phyloP scores from a whole-genome alignment of 2,113 vertebrate species.

The Poecilia latipinna region DNA sequence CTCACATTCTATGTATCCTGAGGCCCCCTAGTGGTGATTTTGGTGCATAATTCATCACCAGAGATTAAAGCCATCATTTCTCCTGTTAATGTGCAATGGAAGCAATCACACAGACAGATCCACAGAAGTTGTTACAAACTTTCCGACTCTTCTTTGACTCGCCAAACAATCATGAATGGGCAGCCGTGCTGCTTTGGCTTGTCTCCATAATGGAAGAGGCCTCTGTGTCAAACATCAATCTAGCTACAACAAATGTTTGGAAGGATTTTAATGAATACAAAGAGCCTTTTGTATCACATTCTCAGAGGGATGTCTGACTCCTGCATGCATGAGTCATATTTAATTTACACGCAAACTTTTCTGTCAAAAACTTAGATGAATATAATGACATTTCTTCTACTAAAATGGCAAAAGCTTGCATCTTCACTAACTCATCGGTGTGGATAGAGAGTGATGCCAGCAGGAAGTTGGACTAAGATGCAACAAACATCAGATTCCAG shows the following conservation, averaged over 20 bases:
- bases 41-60: background rate
- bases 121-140: background rate
- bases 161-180: slow-evolving; percentile 35
- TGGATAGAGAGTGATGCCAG: background rate
- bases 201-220: slow-evolving; percentile 7
- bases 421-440: background rate
- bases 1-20: background rate
- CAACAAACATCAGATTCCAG: background rate
- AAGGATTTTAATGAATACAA: slow-evolving; percentile 24
- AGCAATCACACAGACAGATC: background rate
- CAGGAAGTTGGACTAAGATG: too few relatives aligned
- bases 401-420: too few relatives aligned
- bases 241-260: slow-evolving; percentile 17
- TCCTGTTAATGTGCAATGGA: slow-evolving; percentile 7
- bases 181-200: slow-evolving; percentile 20
- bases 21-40: slow-evolving; percentile 48
- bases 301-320: background rate
- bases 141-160: slow-evolving; percentile 23
- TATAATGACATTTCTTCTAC: too few relatives aligned
- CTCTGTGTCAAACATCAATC: slow-evolving; percentile 44
- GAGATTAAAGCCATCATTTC: background rate
- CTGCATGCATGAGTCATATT: background rate
- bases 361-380: background rate
- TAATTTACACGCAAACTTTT: background rate
- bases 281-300: slow-evolving; percentile 8